Percentiles rank a stretch among this genome's conserved stretches.
Conservation (phyloP, 2,113 vertebrate genomes). For the Poeciliopsis prolifica region DNA sequence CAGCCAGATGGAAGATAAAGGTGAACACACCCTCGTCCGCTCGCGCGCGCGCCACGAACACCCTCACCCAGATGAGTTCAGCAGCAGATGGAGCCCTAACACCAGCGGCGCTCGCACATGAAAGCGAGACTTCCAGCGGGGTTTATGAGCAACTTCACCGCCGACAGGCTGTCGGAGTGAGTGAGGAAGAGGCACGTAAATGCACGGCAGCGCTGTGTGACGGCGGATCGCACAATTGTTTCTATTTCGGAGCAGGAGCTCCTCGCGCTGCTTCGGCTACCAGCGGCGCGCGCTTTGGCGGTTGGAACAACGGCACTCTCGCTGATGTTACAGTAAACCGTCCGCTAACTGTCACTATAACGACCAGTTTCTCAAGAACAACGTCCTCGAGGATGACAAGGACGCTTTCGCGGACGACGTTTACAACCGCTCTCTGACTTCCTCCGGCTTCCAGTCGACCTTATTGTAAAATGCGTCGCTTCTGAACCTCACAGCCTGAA, state of each 20-base stretch:
- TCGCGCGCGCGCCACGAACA: not conserved
- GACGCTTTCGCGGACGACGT: not conserved
- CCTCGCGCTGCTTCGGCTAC: not conserved
- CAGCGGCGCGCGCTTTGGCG: slow-evolving; percentile 19
- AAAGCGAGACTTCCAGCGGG: slow-evolving; percentile 39
- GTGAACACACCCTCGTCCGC: not conserved
- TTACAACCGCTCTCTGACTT: not conserved
- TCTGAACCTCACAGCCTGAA: slow-evolving; percentile 37
- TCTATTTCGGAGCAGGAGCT: not conserved
- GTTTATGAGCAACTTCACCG: slow-evolving; percentile 35
- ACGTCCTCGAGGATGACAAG: not conserved
- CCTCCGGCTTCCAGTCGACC: not conserved
- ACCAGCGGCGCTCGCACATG: slow-evolving; percentile 37
- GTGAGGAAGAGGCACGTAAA: slow-evolving; percentile 22
- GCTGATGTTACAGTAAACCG: too few relatives aligned
- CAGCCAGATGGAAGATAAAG: not conserved
- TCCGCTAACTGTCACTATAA: not conserved
- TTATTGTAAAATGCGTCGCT: slow-evolving; percentile 2
- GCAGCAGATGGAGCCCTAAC: slow-evolving; percentile 76
- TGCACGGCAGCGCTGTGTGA: slow-evolving; percentile 12
- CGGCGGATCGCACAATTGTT: not conserved
- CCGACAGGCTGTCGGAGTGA: slow-evolving; percentile 2
- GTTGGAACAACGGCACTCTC: not conserved
- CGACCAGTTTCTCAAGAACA: not conserved
- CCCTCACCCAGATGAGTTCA: slow-evolving; percentile 35